Conservation (phyloP, 2,888 invertebrate species). For the Pollenia amentaria region DNA sequence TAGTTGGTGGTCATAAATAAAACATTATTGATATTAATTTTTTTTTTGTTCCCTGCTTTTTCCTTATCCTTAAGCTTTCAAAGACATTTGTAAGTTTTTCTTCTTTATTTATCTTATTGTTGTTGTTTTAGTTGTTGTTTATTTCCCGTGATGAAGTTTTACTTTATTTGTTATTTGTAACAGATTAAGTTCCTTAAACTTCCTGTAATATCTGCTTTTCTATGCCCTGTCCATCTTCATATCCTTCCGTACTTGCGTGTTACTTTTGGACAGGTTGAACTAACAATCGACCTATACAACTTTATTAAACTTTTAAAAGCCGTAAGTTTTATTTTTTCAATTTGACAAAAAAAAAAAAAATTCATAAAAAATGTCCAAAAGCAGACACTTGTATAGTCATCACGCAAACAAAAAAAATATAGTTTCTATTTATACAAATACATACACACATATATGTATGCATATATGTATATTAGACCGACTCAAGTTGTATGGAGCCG, state of each 20-base stretch:
- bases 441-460: no score
- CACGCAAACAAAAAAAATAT: no score
- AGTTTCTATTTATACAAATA: no score
- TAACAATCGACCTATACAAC: conserved; percentile 18
- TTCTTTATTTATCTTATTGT: background rate
- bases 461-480: no score
- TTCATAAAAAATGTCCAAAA: no score
- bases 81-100: conserved; percentile 27
- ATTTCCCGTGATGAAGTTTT: background rate
- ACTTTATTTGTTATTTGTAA: conserved; percentile 2
- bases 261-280: background rate
- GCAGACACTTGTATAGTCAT: no score
- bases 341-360: background rate
- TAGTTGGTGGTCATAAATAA: conserved; percentile 51
- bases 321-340: conserved; percentile 12
- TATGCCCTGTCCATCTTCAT: background rate
- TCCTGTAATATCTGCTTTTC: background rate
- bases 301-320: conserved; percentile 47
- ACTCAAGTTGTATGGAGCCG: no score
- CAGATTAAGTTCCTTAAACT: conserved; percentile 33
- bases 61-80: conserved; percentile 36
- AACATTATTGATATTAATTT: conserved; percentile 13
- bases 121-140: background rate
- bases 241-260: background rate
- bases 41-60: background rate